These are phyloP conservation scores for Himalopsyche tibetana DNA, from an alignment of 2,888 invertebrate genomes.

Conservation along the genomic window DNA sequence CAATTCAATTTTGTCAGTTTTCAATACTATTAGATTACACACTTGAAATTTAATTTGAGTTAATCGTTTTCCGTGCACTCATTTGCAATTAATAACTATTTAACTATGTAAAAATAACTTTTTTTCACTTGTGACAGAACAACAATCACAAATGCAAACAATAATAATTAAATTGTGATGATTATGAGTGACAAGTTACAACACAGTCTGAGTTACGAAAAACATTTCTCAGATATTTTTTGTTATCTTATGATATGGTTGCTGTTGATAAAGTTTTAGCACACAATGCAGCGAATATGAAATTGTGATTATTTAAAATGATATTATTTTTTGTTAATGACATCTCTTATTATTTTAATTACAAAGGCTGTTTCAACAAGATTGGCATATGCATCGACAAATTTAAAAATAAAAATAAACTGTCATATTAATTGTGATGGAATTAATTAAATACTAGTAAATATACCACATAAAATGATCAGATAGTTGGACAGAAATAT, in stretches of 20 bases:
- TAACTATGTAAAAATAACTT: not conserved
- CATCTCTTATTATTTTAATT: not conserved
- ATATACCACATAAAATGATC: too few relatives aligned
- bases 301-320: not conserved
- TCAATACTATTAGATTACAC: not conserved
- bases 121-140: slow-evolving; percentile 48
- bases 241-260: slow-evolving; percentile 37
- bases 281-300: slow-evolving; percentile 1
- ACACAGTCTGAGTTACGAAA: slow-evolving; percentile 1
- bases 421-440: too few relatives aligned
- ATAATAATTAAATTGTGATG: slow-evolving; percentile 60
- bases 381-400: not conserved
- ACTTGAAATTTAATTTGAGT: slow-evolving; percentile 41
- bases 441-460: too few relatives aligned
- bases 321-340: not conserved
- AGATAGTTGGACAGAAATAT: too few relatives aligned
- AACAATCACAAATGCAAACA: slow-evolving; percentile 54
- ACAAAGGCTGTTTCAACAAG: not conserved
- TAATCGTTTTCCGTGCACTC: slow-evolving; percentile 15
- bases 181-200: slow-evolving; percentile 55
- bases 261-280: slow-evolving; percentile 24
- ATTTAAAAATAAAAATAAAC: too few relatives aligned
- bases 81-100: not conserved
- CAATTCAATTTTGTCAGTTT: slow-evolving; percentile 28
- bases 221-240: slow-evolving; percentile 9